phyloP scores from a whole-genome alignment of 2,888 invertebrate genomes.

The Salticus scenicus region DNA sequence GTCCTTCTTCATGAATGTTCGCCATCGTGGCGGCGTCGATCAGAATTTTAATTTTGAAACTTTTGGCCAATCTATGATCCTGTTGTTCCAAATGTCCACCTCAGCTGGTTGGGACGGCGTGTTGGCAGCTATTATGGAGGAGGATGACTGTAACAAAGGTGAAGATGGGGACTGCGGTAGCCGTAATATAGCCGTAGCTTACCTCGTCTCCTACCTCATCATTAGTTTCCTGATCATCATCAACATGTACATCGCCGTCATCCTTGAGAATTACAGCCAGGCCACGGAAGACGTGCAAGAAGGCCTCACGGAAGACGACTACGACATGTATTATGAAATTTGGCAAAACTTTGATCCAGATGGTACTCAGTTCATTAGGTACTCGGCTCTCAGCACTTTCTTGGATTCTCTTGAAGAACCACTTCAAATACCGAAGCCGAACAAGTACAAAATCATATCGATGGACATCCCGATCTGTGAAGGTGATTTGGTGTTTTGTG shows the following conservation, averaged over 20 bases:
- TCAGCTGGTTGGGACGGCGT: slow-evolving; percentile 98
- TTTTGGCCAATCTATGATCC: slow-evolving; percentile 97
- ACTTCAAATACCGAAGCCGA: slow-evolving; percentile 97
- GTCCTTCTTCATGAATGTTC: slow-evolving; percentile 99
- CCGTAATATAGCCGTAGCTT: slow-evolving; percentile 94
- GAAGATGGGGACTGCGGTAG: slow-evolving; percentile 86
- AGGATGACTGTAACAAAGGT: slow-evolving; percentile 84
- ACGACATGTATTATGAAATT: slow-evolving; percentile 99
- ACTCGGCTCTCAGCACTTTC: slow-evolving; percentile 95
- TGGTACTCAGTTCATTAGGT: slow-evolving; percentile 96
- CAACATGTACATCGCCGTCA: slow-evolving; percentile 99
- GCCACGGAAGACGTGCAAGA: slow-evolving; percentile 94
- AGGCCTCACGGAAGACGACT: slow-evolving; percentile 95
- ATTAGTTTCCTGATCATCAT: slow-evolving; percentile 99
- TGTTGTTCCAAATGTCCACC: slow-evolving; percentile 98
- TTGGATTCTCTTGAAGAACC: slow-evolving; percentile 97
- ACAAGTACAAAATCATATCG: slow-evolving; percentile 98
- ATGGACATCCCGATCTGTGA: slow-evolving; percentile 99
- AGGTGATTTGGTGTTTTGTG: slow-evolving; percentile 96
- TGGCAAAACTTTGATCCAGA: slow-evolving; percentile 99
- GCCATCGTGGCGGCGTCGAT: slow-evolving; percentile 94
- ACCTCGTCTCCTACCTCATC: slow-evolving; percentile 95
- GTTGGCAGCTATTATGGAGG: slow-evolving; percentile 95
- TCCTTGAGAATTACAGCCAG: slow-evolving; percentile 98
- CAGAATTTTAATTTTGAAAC: slow-evolving; percentile 99